These are phyloP conservation scores for Halictus quadricinctus DNA, from an alignment of 2,888 invertebrate genomes.

Conservation along the genomic window DNA sequence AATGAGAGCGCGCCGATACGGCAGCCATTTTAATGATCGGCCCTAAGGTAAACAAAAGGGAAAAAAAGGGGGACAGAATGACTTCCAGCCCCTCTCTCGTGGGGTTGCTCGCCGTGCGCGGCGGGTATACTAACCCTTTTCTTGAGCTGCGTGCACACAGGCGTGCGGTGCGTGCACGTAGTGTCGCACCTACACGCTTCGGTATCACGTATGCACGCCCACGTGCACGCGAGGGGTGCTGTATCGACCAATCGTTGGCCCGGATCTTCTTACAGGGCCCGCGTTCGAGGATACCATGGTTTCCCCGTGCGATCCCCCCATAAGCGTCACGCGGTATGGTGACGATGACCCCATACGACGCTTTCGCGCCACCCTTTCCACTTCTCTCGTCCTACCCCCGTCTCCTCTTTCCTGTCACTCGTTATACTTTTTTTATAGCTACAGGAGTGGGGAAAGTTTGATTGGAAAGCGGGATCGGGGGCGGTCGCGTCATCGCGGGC, in stretches of 20 bases:
- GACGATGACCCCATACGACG: constrained; percentile 22
- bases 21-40: constrained; percentile 83
- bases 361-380: constrained; percentile 11
- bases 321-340: not conserved
- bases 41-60: constrained; percentile 81
- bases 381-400: constrained; percentile 35
- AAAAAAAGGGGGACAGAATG: constrained; percentile 77
- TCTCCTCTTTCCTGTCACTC: constrained; percentile 54
- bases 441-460: constrained; percentile 62
- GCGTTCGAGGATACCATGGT: constrained; percentile 65
- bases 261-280: constrained; percentile 71
- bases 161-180: constrained; percentile 40
- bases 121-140: constrained; percentile 73
- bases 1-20: constrained; percentile 80
- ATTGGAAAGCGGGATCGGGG: constrained; percentile 59
- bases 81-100: constrained; percentile 76
- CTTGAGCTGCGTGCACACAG: constrained; percentile 28
- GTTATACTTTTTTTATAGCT: constrained; percentile 69
- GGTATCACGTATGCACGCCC: constrained; percentile 76
- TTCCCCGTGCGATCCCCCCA: constrained; percentile 52
- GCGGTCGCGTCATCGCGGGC: constrained; percentile 14
- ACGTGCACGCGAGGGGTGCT: constrained; percentile 76
- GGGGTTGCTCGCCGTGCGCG: constrained; percentile 58
- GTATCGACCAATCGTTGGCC: constrained; percentile 78
- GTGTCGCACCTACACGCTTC: constrained; percentile 58